Percentiles rank a stretch among this genome's conserved stretches.
phyloP scores from a whole-genome alignment of 2,888 invertebrate species.

The Phyto melanocephala region DNA sequence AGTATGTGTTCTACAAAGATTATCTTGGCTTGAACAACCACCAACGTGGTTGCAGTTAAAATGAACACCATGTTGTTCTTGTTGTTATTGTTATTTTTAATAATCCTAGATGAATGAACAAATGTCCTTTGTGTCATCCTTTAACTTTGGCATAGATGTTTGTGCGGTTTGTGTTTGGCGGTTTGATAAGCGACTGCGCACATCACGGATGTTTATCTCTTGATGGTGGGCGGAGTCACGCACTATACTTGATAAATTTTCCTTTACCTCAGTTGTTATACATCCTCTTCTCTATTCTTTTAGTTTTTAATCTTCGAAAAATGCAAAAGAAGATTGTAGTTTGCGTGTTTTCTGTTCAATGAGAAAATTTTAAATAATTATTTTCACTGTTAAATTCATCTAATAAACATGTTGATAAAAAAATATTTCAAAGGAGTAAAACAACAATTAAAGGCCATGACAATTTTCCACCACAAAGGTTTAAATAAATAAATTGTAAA shows the following conservation, averaged over 20 bases:
- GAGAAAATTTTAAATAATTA: background rate
- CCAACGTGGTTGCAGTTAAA: slow-evolving; percentile 47
- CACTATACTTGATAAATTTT: slow-evolving; percentile 60
- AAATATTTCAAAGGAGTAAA: too few species aligned
- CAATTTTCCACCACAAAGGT: too few species aligned
- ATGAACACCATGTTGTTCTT: slow-evolving; percentile 11
- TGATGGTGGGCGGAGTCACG: slow-evolving; percentile 70
- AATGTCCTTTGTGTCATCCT: slow-evolving; percentile 58
- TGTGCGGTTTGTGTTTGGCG: slow-evolving; percentile 66
- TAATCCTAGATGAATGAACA: slow-evolving; percentile 62
- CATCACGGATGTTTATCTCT: slow-evolving; percentile 65
- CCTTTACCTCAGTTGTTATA: background rate
- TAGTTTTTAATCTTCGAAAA: background rate
- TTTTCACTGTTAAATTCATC: background rate
- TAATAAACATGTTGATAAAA: background rate
- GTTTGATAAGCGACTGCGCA: slow-evolving; percentile 63
- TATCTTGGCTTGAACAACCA: slow-evolving; percentile 51
- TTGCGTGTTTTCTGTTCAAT: background rate
- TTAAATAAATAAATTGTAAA: too few species aligned
- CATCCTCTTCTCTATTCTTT: background rate
- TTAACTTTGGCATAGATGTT: slow-evolving; percentile 65
- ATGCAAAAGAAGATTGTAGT: background rate
- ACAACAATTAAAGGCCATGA: too few species aligned
- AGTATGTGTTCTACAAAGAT: slow-evolving; percentile 25
- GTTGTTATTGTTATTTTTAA: slow-evolving; percentile 38